Conservation (phyloP, 2,797 vertebrate species). For the Tapera naevia region DNA sequence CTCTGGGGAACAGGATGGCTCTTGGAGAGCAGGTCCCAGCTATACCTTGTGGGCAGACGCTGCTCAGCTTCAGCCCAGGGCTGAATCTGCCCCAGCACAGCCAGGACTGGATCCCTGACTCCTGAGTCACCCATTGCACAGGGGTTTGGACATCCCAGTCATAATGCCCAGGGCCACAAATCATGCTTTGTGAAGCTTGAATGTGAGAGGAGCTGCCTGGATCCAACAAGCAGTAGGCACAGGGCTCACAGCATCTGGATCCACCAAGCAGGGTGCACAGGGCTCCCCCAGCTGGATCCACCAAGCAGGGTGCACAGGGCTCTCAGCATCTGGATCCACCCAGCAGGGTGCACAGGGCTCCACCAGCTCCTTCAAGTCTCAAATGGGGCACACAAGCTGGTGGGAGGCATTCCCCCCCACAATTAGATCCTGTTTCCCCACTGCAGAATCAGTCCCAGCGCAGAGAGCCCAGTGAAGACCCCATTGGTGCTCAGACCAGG, state of each 20-base stretch:
- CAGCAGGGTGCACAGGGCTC: neutral
- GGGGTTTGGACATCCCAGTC: neutral
- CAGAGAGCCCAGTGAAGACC: neutral
- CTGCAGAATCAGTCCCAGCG: neutral
- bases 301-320: neutral
- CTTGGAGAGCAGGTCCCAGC: neutral
- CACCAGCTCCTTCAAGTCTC: too few relatives aligned
- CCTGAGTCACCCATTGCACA: neutral
- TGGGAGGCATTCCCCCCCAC: neutral
- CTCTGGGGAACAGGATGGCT: neutral
- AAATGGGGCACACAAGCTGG: neutral
- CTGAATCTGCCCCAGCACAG: neutral
- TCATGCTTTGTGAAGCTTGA: neutral
- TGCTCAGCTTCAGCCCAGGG: neutral
- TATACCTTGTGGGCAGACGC: neutral
- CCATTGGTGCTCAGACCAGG: rapidly evolving
- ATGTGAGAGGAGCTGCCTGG: neutral
- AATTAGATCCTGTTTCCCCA: neutral
- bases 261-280: neutral
- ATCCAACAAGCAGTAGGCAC: neutral
- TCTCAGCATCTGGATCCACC: too few relatives aligned
- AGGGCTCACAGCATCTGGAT: neutral
- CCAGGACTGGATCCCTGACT: neutral
- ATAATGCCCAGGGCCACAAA: neutral
- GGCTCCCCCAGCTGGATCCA: neutral